Base-by-base conservation (phyloP, 2,113 vertebrate genomes). In the Sylvia atricapilla region DNA sequence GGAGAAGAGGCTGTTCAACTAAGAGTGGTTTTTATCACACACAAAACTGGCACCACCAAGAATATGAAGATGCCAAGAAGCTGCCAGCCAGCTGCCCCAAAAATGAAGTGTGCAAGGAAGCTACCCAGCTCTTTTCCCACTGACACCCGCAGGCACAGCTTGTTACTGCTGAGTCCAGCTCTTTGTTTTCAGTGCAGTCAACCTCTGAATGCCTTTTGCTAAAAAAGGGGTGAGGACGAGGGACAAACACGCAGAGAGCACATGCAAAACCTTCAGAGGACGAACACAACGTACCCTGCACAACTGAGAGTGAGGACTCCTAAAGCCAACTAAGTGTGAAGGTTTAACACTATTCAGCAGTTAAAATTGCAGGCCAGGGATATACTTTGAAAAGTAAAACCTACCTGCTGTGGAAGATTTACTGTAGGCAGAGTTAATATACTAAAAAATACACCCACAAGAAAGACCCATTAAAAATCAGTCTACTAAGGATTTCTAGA, bases 1-100 rank as follows among this genome's bases (percentile, higher is more conserved):
- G 88, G 63, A 80, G 53, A 16, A 53, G 30, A 75, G 25, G 53
- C 58, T 78, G 25, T 37, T 41, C 22, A 60, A 31, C 28, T 2
- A n/a, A 90, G 47, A 70, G 59, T 9, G 30, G 7, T 39, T 93
- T 94, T 73, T 35, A 43, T 43, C 58, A 35, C 31, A 41, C 4
- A 20, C 59, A 73, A 64, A 95, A 88, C 8, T 86, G 72, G 72
- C 83, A 93, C 5, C 15, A 15, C 24, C 39, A 52, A 50, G 68
- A 66, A 49, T 3, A 59, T 0, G 1, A 74, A 55, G 75, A 43
- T 0, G 75, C 92, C 95, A 95, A 95, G 85, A 96, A 91, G 72
- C 94, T 94, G 91, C 84, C 95, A 91, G 59, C 21, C 75, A 79
- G 90, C 70, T 74, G 56, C 43, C 87, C 75, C n/a, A 66, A 85